These are phyloP conservation scores for Brachymystax lenok DNA, from an alignment of 2,797 vertebrate genomes.

Conservation along the genomic window DNA sequence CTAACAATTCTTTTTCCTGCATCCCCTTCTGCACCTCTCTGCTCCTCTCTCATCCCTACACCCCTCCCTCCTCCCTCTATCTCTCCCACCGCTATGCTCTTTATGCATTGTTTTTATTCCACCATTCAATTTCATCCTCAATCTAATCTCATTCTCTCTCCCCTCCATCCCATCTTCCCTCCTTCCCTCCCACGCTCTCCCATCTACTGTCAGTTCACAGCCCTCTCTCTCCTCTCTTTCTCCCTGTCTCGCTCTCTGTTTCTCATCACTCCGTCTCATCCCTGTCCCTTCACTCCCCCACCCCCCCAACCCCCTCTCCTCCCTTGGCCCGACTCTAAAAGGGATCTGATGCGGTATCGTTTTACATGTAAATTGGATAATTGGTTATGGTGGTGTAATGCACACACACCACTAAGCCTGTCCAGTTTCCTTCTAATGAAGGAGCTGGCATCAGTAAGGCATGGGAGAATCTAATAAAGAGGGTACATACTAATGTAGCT, in stretches of 20 bases:
- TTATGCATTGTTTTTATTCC: background rate
- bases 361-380: conserved; percentile 73
- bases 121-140: background rate
- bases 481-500: conserved; percentile 60
- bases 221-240: background rate
- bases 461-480: conserved; percentile 4
- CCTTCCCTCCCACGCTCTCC: background rate
- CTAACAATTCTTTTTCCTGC: conserved; percentile 7
- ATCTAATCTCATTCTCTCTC: conserved; percentile 1
- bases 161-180: background rate
- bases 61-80: background rate
- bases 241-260: background rate
- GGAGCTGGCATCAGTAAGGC: conserved; percentile 39
- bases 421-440: conserved; percentile 55
- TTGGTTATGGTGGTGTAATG: conserved; percentile 57
- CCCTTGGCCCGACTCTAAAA: conserved; percentile 28
- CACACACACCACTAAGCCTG: conserved; percentile 24
- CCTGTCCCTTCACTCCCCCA: background rate
- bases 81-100: background rate
- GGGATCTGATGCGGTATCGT: conserved; percentile 46
- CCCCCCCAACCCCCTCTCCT: background rate
- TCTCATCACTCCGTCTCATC: background rate
- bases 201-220: background rate
- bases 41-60: background rate
- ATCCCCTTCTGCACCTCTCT: background rate